Evolutionary conservation across 2,113 vertebrate species (phyloP), one percentile per base, ranked within the genome.

Genomic region (Engraulis encrasicolus): DNA sequence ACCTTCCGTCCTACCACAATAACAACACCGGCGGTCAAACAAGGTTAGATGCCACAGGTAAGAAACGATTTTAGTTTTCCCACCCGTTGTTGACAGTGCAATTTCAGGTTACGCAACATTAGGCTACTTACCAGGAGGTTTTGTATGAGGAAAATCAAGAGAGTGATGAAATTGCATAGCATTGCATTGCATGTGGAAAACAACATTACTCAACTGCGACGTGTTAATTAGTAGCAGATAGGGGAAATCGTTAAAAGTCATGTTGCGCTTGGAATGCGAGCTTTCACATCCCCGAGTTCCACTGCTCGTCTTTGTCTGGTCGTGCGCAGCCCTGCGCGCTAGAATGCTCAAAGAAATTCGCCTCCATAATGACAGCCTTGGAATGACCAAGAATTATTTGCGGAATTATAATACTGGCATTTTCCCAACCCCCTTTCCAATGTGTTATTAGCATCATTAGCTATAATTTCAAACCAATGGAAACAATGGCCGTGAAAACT

Each of bases 41-140:
- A 91, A 95, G 97, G 93, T 95, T 96, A 94, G 97, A 99, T 94
- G 96, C 97, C 86, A 92, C 98, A 99, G 98, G 98, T 99, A 97
- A 98, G 97, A 90, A 37, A 88, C 84, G 14, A 74, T 74, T 74
- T 36, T 74, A 74, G 87, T 88, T 87, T 90, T 85, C 84, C 79
- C 78, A n/a, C 61, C 9, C 40, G 78, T 82, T 84, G 78, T 79
- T 66, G 78, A 34, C 74, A 17, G 85, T 82, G 23, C 31, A 18
- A 74, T 34, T 34, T 34, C n/a, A 74, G 66, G 12, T 34, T 74
- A 74, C 27, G 66, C 31, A 74, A 74, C 12, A 74, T 36, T 74
- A 45, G 40, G 40, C 40, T 45, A 74, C 66, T 74, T 74, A 36
- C 27, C 31, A 74, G 0, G 2, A n/a, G 27, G 27, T 12, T 74